Evolutionary conservation across 2,888 invertebrate species (phyloP).

Genomic region (Trichopria drosophilae): DNA sequence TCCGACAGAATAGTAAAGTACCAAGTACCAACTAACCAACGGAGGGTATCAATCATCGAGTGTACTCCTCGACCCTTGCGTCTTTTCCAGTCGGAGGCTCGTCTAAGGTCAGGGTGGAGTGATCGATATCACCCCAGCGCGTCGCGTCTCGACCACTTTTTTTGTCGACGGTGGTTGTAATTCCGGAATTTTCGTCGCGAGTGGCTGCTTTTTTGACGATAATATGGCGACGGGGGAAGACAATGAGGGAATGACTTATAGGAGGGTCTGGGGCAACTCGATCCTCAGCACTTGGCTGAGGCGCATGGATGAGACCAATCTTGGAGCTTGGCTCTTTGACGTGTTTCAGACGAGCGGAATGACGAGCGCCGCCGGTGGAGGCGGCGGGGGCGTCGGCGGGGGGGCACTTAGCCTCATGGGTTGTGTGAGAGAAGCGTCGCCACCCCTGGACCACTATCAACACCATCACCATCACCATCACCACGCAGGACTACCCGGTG

Average conservation of each 20-base stretch:
- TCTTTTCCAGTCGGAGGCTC: too few species aligned
- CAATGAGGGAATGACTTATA: conserved; percentile 17
- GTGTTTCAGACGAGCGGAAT: conserved; percentile 50
- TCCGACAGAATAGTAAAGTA: too few species aligned
- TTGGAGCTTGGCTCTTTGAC: conserved; percentile 46
- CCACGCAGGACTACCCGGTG: too few species aligned
- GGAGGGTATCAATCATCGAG: too few species aligned
- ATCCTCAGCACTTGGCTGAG: conserved; percentile 28
- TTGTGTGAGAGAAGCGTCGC: conserved; percentile 66
- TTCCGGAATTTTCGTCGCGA: too few species aligned
- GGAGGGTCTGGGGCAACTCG: conserved; percentile 27
- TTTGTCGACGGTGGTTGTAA: background rate
- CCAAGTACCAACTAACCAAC: too few species aligned
- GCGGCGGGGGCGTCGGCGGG: conserved; percentile 60
- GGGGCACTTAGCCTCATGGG: conserved; percentile 71
- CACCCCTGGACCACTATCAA: conserved; percentile 53
- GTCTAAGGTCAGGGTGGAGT: conserved; percentile 40
- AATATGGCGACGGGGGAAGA: background rate
- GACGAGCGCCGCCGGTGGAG: conserved; percentile 48
- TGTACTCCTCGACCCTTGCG: too few species aligned
- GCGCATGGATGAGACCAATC: conserved; percentile 39
- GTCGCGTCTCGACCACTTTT: conserved; percentile 2
- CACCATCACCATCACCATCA: conserved; percentile 8
- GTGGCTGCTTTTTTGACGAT: background rate
- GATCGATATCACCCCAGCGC: conserved; percentile 37